These are phyloP conservation scores for Agrotis segetum DNA, from an alignment of 2,888 invertebrate genomes.

Conservation along the genomic window DNA sequence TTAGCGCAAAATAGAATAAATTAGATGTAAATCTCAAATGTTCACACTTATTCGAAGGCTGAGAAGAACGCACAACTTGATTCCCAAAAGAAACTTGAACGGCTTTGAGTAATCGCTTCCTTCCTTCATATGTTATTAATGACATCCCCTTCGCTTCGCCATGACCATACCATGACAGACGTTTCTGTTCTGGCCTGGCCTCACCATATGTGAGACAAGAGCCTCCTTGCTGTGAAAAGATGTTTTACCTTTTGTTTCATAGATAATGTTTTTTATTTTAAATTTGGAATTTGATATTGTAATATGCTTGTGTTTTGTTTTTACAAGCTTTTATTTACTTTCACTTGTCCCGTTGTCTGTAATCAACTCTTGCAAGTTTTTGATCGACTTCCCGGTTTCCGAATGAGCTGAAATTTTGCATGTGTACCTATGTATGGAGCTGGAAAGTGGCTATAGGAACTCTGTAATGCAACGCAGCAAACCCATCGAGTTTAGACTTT, in stretches of 20 bases:
- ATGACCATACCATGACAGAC: not conserved
- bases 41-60: slow-evolving; percentile 8
- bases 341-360: too few species aligned
- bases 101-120: slow-evolving; percentile 36
- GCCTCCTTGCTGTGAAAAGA: not conserved
- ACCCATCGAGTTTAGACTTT: too few species aligned
- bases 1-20: not conserved
- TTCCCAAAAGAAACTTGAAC: slow-evolving; percentile 7
- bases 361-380: too few species aligned
- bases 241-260: too few species aligned
- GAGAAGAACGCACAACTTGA: slow-evolving; percentile 12
- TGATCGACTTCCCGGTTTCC: too few species aligned
- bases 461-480: too few species aligned
- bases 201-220: not conserved
- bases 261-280: too few species aligned
- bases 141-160: slow-evolving; percentile 26
- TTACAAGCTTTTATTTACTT: too few species aligned
- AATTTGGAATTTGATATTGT: not conserved
- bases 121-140: slow-evolving; percentile 32
- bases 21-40: not conserved
- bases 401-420: too few species aligned
- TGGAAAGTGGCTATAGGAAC: too few species aligned
- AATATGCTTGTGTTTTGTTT: too few species aligned
- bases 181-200: slow-evolving; percentile 9
- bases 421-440: too few species aligned